These are phyloP conservation scores for Mormoops blainvillei DNA, from an alignment of 2,113 vertebrate genomes.

Conservation along the genomic window DNA sequence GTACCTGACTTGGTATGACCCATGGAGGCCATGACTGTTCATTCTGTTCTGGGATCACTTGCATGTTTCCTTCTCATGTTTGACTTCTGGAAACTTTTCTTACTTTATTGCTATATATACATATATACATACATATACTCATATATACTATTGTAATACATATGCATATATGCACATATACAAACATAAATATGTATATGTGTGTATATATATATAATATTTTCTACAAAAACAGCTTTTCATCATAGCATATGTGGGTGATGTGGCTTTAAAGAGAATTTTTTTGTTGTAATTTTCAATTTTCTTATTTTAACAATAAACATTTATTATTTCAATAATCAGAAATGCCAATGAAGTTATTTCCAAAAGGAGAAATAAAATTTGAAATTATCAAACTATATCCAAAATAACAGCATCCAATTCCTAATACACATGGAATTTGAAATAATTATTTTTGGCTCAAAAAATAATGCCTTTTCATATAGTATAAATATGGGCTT, in stretches of 20 bases:
- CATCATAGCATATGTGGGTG: not conserved
- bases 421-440: not conserved
- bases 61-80: not conserved
- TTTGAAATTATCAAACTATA: not conserved
- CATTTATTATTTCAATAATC: not conserved
- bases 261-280: not conserved
- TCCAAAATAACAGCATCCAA: not conserved
- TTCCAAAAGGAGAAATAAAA: not conserved
- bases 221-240: not conserved
- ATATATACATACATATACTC: not conserved
- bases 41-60: not conserved
- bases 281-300: not conserved
- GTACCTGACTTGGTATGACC: not conserved
- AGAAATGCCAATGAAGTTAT: not conserved
- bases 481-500: not conserved
- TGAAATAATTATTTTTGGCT: not conserved
- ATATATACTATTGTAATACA: not conserved
- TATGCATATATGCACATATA: not conserved
- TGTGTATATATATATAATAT: not conserved
- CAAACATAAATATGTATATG: no score
- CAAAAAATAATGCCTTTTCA: not conserved
- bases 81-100: not conserved
- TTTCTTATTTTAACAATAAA: not conserved
- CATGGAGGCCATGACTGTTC: fast-evolving
- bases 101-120: not conserved